phyloP scores from a whole-genome alignment of 2,797 vertebrate species.

The Podarcis siculus region DNA sequence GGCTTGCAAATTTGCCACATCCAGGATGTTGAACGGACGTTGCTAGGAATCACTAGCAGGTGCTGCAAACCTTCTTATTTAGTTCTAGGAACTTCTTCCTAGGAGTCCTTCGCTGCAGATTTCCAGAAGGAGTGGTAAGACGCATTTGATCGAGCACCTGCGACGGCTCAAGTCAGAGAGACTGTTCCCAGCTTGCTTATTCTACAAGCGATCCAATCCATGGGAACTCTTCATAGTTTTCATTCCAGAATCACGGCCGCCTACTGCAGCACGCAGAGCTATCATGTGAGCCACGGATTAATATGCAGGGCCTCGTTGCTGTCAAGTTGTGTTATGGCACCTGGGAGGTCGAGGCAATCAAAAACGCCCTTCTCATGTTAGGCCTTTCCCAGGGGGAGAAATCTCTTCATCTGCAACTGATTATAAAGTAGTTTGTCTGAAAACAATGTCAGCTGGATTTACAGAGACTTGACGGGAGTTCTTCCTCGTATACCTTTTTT shows the following conservation, averaged over 20 bases:
- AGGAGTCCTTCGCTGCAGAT: neutral
- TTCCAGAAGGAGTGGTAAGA: neutral
- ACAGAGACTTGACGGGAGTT: neutral
- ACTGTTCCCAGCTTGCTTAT: conserved; percentile 18
- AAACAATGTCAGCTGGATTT: neutral
- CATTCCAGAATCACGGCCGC: neutral
- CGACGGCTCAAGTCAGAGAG: conserved; percentile 8
- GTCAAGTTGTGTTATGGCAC: neutral
- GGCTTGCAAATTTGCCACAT: neutral
- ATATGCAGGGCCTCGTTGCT: neutral
- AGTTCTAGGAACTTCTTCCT: neutral
- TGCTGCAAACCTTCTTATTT: neutral
- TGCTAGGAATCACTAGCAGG: conserved; percentile 11
- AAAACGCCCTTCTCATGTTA: neutral
- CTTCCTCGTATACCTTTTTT: neutral
- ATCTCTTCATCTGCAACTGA: neutral
- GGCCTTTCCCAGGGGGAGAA: neutral
- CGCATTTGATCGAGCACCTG: conserved; percentile 30
- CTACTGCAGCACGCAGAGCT: neutral
- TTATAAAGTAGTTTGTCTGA: neutral
- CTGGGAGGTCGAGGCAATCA: conserved; percentile 16
- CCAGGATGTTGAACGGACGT: conserved; percentile 2
- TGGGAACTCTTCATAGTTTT: conserved; percentile 19
- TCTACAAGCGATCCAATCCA: conserved; percentile 15
- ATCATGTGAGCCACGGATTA: neutral